Evolutionary conservation across 1,140 invertebrate species (phyloP).

Genomic region (Drosophila lacertosa): DNA sequence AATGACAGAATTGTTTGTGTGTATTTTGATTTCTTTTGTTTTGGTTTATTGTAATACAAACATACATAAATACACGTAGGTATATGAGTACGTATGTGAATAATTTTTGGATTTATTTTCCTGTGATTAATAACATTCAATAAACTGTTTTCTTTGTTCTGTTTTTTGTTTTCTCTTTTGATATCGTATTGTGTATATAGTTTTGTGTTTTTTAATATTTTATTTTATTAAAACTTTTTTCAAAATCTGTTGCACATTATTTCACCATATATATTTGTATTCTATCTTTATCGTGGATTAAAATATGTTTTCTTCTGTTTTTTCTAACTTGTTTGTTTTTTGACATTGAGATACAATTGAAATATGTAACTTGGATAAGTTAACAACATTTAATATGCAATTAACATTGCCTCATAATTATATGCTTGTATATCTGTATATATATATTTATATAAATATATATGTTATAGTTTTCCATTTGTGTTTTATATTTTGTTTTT

Average conservation of each 20-base stretch:
- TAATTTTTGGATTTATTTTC: background rate
- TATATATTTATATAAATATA: conserved; percentile 10
- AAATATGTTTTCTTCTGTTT: conserved; percentile 2
- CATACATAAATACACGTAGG: conserved; percentile 2
- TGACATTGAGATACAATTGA: conserved; percentile 20
- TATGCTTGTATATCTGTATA: conserved; percentile 5
- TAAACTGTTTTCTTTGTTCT: conserved; percentile 2
- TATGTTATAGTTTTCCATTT: conserved; percentile 8
- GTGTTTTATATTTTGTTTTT: conserved; percentile 5
- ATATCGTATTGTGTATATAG: background rate
- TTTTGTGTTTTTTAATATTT: conserved; percentile 5
- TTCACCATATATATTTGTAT: conserved; percentile 32
- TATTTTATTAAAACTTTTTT: conserved; percentile 1
- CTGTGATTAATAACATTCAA: conserved; percentile 15
- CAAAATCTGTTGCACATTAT: conserved; percentile 25
- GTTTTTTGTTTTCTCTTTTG: background rate
- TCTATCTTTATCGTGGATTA: conserved; percentile 8
- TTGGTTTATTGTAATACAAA: background rate
- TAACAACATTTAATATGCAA: conserved; percentile 13
- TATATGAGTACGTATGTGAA: background rate
- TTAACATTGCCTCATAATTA: conserved; percentile 6
- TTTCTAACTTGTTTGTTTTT: conserved; percentile 4
- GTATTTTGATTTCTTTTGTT: background rate
- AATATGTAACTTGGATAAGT: conserved; percentile 15
- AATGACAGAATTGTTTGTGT: conserved; percentile 3